Conservation (phyloP, 64 coral and sea anemone genomes). For the Montipora sp. region DNA sequence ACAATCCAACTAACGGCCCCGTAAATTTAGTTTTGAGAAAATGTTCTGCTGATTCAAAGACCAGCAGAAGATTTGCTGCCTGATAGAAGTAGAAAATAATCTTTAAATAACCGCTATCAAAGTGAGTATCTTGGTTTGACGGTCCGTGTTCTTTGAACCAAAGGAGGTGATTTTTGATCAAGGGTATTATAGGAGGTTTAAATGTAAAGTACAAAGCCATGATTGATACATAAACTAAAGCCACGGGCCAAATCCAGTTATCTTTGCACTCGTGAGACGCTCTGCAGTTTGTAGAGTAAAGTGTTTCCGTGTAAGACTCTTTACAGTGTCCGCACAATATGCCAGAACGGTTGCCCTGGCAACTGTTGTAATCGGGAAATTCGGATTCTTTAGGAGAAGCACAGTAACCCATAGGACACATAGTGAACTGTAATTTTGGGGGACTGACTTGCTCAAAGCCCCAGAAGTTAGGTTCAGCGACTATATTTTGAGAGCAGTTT, state of each 20-base stretch:
- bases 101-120: constrained; percentile 71
- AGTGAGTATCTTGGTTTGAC: not conserved
- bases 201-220: not conserved
- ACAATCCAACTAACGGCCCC: constrained; percentile 61
- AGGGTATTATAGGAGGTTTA: not conserved
- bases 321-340: constrained; percentile 70
- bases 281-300: constrained; percentile 74
- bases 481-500: constrained; percentile 27
- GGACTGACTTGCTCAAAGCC: constrained; percentile 48
- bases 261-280: constrained; percentile 47
- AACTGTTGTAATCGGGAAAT: constrained; percentile 44
- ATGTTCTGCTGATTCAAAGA: constrained; percentile 18
- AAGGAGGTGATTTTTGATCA: not conserved
- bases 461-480: constrained; percentile 62
- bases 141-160: not conserved
- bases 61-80: constrained; percentile 49
- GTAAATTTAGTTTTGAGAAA: constrained; percentile 53
- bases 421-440: constrained; percentile 41
- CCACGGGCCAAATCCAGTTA: constrained; percentile 77
- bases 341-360: constrained; percentile 61
- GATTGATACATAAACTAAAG: constrained; percentile 11
- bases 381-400: not conserved
- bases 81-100: constrained; percentile 88
- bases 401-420: constrained; percentile 70
- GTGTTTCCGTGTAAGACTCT: constrained; percentile 57